phyloP scores from a whole-genome alignment of 2,113 vertebrate species.

The Loxodonta africana region DNA sequence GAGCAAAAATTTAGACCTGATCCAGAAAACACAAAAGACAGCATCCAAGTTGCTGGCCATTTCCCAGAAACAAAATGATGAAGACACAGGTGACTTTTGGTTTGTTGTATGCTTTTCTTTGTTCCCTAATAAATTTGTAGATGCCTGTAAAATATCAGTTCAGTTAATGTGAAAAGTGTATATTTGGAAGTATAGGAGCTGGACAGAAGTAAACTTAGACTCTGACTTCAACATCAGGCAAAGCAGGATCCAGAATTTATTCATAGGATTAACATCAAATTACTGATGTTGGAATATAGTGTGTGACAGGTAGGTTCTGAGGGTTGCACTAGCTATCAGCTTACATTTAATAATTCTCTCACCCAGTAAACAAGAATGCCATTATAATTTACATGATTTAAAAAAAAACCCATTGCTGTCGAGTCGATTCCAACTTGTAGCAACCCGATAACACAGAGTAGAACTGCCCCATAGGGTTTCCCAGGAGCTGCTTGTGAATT shows the following conservation, averaged over 20 bases:
- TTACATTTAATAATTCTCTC: neutral
- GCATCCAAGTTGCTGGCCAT: neutral
- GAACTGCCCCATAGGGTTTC: too few species aligned
- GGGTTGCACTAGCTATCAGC: neutral
- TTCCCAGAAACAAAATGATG: neutral
- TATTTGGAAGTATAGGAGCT: neutral
- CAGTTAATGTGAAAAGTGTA: neutral
- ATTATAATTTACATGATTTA: neutral
- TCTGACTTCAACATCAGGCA: neutral
- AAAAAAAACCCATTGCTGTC: too few species aligned
- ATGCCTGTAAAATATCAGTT: neutral
- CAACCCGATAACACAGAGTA: too few species aligned
- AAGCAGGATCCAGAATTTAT: neutral
- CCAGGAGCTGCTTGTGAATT: too few species aligned
- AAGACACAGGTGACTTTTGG: constrained; percentile 28
- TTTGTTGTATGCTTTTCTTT: constrained; percentile 16
- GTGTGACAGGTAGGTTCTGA: neutral
- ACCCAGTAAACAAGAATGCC: neutral
- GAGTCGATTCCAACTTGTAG: too few species aligned
- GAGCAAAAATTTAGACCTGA: neutral
- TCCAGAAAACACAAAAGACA: neutral
- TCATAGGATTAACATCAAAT: neutral
- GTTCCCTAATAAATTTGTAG: neutral
- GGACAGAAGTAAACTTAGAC: neutral
- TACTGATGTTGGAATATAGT: neutral